Conservation (phyloP, 1,140 invertebrate genomes). For the Campoletis sonorensis region DNA sequence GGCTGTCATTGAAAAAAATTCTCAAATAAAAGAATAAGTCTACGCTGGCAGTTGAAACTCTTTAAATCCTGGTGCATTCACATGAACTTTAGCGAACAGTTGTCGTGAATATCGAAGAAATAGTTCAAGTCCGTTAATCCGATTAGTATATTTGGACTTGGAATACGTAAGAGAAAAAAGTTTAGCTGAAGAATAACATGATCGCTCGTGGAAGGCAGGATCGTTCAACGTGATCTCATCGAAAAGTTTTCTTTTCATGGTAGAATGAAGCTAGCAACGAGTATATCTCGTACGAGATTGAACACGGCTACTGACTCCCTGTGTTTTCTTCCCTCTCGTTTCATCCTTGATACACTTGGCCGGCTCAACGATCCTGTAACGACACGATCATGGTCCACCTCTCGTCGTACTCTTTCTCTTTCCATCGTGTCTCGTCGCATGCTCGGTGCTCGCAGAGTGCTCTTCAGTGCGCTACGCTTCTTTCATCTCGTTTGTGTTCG, state of each 20-base stretch:
- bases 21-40: too few species aligned
- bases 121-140: too few species aligned
- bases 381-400: slow-evolving; percentile 32
- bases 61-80: too few species aligned
- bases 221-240: neutral
- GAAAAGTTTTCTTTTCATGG: slow-evolving; percentile 22
- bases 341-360: slow-evolving; percentile 19
- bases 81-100: too few species aligned
- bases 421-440: neutral
- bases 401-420: slow-evolving; percentile 3
- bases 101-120: too few species aligned
- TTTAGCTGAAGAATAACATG: neutral
- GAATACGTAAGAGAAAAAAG: neutral
- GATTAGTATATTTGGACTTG: neutral
- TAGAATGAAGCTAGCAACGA: neutral
- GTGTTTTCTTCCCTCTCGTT: slow-evolving; percentile 17
- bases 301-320: neutral
- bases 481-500: slow-evolving; percentile 22
- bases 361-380: slow-evolving; percentile 25
- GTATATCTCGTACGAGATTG: slow-evolving; percentile 30
- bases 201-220: neutral
- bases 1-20: too few species aligned
- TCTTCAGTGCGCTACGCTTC: slow-evolving; percentile 7
- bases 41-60: too few species aligned
- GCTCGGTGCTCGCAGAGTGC: neutral